These are phyloP conservation scores for Phyllostomus hastatus DNA, from an alignment of 2,113 vertebrate genomes.

Conservation along the genomic window DNA sequence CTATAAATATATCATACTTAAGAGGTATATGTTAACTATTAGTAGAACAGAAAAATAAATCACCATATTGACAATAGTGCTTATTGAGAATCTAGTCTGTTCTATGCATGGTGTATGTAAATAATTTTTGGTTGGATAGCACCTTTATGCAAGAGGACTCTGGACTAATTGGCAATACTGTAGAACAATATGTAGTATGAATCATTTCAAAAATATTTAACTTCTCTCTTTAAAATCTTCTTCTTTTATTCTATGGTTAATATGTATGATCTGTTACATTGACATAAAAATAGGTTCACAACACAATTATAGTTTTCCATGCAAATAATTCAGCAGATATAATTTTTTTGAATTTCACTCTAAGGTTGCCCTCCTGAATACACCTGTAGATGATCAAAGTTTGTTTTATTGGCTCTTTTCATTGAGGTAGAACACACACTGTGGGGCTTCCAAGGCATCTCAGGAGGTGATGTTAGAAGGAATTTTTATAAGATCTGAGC, in stretches of 20 bases:
- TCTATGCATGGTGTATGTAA: background rate
- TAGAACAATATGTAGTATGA: background rate
- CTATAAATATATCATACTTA: background rate
- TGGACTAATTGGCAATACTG: background rate
- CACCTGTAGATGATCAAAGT: background rate
- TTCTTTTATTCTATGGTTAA: background rate
- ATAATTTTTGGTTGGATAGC: background rate
- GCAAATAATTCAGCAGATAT: background rate
- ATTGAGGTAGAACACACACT: accelerated
- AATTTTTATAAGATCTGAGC: background rate
- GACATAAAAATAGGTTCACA: background rate
- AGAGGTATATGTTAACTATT: background rate
- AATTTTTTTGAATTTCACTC: accelerated
- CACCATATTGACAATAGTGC: background rate
- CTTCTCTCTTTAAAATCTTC: background rate
- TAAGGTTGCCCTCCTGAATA: background rate
- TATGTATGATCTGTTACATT: background rate
- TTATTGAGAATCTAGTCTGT: background rate
- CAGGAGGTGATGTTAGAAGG: background rate
- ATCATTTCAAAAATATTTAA: background rate
- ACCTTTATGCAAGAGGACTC: background rate
- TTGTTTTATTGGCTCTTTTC: background rate
- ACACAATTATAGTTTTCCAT: background rate
- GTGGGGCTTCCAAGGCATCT: accelerated
- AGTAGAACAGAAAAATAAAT: background rate